Evolutionary conservation across 2,888 invertebrate genomes (phyloP).

Genomic region (Cryptosula pallasiana): DNA sequence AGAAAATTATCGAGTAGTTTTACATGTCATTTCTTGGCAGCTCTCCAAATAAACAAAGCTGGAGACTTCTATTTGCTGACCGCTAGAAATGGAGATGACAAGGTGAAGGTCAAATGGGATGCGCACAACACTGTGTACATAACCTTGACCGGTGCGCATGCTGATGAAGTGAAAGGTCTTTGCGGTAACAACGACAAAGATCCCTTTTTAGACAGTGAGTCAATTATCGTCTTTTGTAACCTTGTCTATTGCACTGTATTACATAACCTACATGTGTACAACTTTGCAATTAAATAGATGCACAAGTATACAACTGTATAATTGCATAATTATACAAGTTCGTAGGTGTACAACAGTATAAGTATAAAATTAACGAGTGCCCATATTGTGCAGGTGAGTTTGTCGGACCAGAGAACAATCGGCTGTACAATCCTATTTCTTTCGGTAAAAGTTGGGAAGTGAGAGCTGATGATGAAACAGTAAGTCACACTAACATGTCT

Average conservation of each 20-base stretch:
- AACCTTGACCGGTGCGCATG: conserved; percentile 65
- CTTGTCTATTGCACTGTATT: no score
- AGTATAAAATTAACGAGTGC: no score
- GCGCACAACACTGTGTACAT: conserved; percentile 15
- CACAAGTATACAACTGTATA: no score
- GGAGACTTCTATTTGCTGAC: background rate
- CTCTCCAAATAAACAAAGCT: conserved; percentile 1
- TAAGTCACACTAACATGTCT: background rate
- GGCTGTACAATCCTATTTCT: conserved; percentile 29
- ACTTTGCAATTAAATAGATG: no score
- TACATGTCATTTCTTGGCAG: background rate
- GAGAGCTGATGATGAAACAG: background rate
- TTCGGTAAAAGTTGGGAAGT: conserved; percentile 35
- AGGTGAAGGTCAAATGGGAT: conserved; percentile 61
- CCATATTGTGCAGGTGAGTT: conserved; percentile 30
- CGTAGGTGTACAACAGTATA: no score
- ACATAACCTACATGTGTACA: no score
- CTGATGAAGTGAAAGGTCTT: conserved; percentile 60
- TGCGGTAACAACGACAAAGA: conserved; percentile 39
- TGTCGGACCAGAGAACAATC: conserved; percentile 27
- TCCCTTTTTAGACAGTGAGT: conserved; percentile 27
- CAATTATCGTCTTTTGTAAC: background rate
- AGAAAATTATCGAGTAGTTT: no score
- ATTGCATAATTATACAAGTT: no score
- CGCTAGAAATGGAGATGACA: conserved; percentile 39